Percentiles rank a stretch among this genome's conserved stretches.
phyloP scores from a whole-genome alignment of 2,888 invertebrate genomes.

The Andrena trimmerana region DNA sequence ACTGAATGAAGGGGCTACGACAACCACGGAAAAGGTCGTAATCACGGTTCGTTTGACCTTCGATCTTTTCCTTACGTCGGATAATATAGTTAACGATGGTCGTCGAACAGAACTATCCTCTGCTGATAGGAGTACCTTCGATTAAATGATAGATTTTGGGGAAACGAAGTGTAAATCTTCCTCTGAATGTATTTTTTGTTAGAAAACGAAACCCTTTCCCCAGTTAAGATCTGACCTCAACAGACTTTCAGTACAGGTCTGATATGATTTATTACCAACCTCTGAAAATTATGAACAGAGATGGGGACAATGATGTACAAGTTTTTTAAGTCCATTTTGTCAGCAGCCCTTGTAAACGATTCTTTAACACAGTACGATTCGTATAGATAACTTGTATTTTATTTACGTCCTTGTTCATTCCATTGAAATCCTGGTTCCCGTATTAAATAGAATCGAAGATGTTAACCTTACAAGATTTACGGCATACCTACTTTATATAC shows the following conservation, averaged over 20 bases:
- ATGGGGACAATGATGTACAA: no score
- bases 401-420: not conserved
- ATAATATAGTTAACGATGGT: slow-evolving; percentile 13
- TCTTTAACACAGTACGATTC: no score
- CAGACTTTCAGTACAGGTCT: not conserved
- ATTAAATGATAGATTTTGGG: not conserved
- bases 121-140: not conserved
- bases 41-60: slow-evolving; percentile 57
- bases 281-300: no score
- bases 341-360: no score
- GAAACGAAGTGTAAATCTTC: not conserved
- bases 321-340: no score
- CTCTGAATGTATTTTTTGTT: not conserved
- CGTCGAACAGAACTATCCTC: not conserved
- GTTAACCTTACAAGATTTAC: not conserved
- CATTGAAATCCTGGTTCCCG: not conserved
- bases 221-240: slow-evolving; percentile 4
- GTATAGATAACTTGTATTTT: no score
- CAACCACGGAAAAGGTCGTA: slow-evolving; percentile 64
- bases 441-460: not conserved
- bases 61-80: slow-evolving; percentile 46
- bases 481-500: not conserved
- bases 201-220: slow-evolving; percentile 9
- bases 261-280: slow-evolving; percentile 30
- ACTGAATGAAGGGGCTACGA: slow-evolving; percentile 62